Evolutionary conservation across 2,888 invertebrate species (phyloP).

Genomic region (Isotomurus palustris): DNA sequence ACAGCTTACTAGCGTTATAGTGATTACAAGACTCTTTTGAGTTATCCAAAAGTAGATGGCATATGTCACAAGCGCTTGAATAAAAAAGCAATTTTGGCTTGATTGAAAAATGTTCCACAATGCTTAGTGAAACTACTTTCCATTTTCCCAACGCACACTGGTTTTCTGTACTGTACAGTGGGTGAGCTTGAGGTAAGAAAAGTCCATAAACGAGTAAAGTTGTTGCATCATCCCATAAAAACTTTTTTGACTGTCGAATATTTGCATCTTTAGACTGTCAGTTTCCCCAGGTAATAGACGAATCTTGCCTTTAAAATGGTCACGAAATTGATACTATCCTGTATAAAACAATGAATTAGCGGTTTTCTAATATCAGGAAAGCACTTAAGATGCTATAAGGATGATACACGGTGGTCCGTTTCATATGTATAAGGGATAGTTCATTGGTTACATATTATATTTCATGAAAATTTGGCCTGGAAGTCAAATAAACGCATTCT

Average conservation of each 20-base stretch:
- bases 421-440: not conserved
- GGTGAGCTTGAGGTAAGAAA: not conserved
- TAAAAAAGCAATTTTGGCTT: not conserved
- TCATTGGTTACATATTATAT: not conserved
- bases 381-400: not conserved
- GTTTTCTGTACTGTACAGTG: not conserved
- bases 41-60: not conserved
- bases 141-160: conserved; percentile 4
- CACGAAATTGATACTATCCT: not conserved
- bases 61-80: not conserved
- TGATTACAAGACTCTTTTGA: not conserved
- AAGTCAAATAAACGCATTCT: not conserved
- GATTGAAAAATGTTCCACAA: conserved; percentile 4
- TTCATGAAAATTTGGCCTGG: not conserved
- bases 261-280: not conserved
- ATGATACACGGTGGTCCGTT: not conserved
- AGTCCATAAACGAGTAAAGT: not conserved
- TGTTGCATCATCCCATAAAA: not conserved
- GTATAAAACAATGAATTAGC: not conserved
- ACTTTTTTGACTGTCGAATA: not conserved
- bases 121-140: not conserved
- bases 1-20: too few species aligned
- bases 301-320: not conserved
- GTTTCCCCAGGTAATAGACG: conserved; percentile 5
- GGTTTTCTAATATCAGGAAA: not conserved